Evolutionary conservation across 2,888 invertebrate species (phyloP), one percentile per base, ranked within the genome.

Genomic region (Hedya salicella): DNA sequence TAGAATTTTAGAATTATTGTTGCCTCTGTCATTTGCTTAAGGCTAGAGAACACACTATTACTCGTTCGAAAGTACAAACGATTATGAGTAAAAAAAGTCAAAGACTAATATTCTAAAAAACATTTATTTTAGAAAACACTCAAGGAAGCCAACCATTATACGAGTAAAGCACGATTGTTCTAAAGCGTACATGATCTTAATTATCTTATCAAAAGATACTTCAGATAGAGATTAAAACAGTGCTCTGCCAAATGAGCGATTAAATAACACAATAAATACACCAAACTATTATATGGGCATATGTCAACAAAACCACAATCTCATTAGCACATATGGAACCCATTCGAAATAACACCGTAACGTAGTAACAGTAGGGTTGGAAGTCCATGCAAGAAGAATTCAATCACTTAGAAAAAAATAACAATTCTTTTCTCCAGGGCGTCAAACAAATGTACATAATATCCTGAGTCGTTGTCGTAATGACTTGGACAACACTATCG

Each of bases 381-480:
- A 11, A 40, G 25, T 65, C 11, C 19, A 25, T 14, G 11, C 13
- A 42, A 5, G 11, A 52, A 36, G 21, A 21, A 57, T 52, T 52
- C 59, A 59, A 57, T 59, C 50, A 64, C 64, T 63, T 56, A 42
- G 57, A 59, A 64, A 64, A 25, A 64, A 59, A 63, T 56, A 64
- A 59, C 57, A 59, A 64, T 64, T 59, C 50, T 50, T 64, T 39
- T 57, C 42, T 59, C 59, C 17, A 44, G 36, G 62, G 53, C 64
- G 50, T 77, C 72, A 76, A 72, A 79, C 73, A 77, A 80, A 80
- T 80, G 78, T 73, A 69, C 70, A 74, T 76, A 76, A 80, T 79
- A 79, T 78, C 75, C 76, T 71, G 68, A 67, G 73, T 77, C 75
- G 71, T 77, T 77, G 69, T 68, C 71, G 72, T 80, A 79, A 82